These are phyloP conservation scores for Prolemur simus DNA, from an alignment of 2,113 vertebrate genomes.

Conservation along the genomic window DNA sequence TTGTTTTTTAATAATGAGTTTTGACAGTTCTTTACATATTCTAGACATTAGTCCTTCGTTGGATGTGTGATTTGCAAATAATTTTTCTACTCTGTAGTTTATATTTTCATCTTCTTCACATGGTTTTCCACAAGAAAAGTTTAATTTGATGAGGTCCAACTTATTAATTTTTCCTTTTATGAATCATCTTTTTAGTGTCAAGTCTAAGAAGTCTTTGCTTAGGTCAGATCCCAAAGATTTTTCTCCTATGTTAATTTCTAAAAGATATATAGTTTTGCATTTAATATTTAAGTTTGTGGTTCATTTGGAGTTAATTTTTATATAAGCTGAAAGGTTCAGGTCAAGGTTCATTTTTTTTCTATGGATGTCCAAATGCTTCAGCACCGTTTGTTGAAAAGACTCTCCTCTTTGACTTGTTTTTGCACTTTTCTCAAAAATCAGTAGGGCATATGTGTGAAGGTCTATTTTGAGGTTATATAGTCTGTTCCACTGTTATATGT, in stretches of 20 bases:
- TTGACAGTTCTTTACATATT: background rate
- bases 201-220: background rate
- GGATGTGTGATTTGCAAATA: background rate
- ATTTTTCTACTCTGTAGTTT: background rate
- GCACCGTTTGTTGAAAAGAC: background rate
- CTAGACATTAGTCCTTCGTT: background rate
- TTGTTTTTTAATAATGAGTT: background rate
- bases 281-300: background rate
- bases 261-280: background rate
- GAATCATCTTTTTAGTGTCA: background rate
- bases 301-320: background rate
- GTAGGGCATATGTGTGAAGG: background rate
- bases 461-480: background rate
- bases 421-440: constrained; percentile 5
- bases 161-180: constrained; percentile 13
- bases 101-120: background rate
- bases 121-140: background rate
- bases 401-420: background rate
- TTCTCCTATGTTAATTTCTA: background rate
- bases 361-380: background rate
- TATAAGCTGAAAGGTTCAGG: background rate
- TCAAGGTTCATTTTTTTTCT: background rate
- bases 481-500: background rate
- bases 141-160: background rate
- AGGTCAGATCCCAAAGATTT: background rate